A percentile compares a stretch with the other conserved stretches of the same genome.
phyloP scores from a whole-genome alignment of 2,888 invertebrate genomes.

The Hedya salicella region DNA sequence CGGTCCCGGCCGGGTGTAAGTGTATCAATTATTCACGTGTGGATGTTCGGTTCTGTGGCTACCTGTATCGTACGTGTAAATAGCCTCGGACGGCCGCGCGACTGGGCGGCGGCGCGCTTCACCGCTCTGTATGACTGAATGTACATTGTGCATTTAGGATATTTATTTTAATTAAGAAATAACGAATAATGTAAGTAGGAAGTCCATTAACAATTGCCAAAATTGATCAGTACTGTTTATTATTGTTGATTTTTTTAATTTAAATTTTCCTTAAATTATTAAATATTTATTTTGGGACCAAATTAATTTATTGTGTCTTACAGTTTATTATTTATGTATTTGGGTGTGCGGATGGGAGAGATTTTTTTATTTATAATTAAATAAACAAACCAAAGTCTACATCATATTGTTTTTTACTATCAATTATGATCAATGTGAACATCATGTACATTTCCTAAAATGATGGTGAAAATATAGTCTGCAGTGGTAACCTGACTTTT shows the following conservation, averaged over 20 bases:
- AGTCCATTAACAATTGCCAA: constrained; percentile 82
- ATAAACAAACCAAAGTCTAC: constrained; percentile 84
- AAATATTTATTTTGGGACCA: constrained; percentile 84
- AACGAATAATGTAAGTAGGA: constrained; percentile 74
- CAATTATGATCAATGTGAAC: constrained; percentile 63
- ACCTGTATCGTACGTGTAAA: constrained; percentile 69
- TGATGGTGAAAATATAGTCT: constrained; percentile 70
- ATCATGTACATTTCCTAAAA: constrained; percentile 70
- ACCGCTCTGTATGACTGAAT: constrained; percentile 70
- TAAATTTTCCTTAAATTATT: constrained; percentile 77
- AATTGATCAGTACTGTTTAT: constrained; percentile 81
- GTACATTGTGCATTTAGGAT: constrained; percentile 71
- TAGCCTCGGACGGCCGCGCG: constrained; percentile 63
- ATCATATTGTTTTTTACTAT: constrained; percentile 78
- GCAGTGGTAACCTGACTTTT: constrained; percentile 65
- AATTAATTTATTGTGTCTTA: constrained; percentile 83
- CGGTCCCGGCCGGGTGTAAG: constrained; percentile 53
- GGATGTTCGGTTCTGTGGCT: constrained; percentile 69
- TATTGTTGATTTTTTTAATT: constrained; percentile 76
- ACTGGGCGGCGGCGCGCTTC: constrained; percentile 59
- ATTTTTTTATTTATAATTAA: constrained; percentile 82
- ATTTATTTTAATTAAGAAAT: constrained; percentile 80
- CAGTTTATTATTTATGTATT: constrained; percentile 76
- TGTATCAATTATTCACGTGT: constrained; percentile 67
- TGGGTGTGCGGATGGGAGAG: constrained; percentile 79